Percentiles rank a stretch among this genome's conserved stretches.
These are phyloP conservation scores for Imbricaverruca yamaguchii DNA, from an alignment of 2,888 invertebrate genomes.

Conservation along the genomic window DNA sequence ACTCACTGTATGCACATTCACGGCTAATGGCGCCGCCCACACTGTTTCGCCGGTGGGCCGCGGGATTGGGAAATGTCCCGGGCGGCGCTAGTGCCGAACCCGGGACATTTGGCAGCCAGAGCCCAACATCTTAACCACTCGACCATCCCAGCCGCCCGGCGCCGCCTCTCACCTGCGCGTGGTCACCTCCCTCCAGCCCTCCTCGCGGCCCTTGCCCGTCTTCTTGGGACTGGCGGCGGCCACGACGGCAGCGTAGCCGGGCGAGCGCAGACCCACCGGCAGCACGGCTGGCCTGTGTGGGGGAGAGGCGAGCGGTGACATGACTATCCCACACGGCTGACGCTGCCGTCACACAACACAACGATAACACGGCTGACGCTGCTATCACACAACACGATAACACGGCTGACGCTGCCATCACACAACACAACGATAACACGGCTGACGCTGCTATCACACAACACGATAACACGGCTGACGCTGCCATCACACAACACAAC, in stretches of 20 bases:
- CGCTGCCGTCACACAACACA: no score
- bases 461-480: constrained; percentile 25
- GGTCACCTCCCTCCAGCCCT: constrained; percentile 94
- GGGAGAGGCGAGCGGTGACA: constrained; percentile 28
- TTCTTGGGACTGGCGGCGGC: constrained; percentile 58
- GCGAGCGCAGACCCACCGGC: constrained; percentile 27
- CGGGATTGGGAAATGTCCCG: no score
- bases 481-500: constrained; percentile 25
- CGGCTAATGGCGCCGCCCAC: no score
- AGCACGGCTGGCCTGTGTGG: neutral
- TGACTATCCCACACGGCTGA: constrained; percentile 20
- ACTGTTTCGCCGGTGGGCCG: no score
- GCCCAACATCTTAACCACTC: no score
- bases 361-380: constrained; percentile 16
- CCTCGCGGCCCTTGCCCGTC: constrained; percentile 59
- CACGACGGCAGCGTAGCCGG: constrained; percentile 29
- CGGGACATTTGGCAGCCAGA: no score
- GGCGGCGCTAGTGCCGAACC: no score
- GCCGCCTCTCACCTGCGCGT: constrained; percentile 12
- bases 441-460: no score
- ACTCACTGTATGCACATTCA: no score
- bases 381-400: no score
- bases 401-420: no score
- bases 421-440: constrained; percentile 14
- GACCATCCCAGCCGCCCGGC: no score